phyloP scores from a whole-genome alignment of 1,140 invertebrate genomes.

The Halyomorpha halys region DNA sequence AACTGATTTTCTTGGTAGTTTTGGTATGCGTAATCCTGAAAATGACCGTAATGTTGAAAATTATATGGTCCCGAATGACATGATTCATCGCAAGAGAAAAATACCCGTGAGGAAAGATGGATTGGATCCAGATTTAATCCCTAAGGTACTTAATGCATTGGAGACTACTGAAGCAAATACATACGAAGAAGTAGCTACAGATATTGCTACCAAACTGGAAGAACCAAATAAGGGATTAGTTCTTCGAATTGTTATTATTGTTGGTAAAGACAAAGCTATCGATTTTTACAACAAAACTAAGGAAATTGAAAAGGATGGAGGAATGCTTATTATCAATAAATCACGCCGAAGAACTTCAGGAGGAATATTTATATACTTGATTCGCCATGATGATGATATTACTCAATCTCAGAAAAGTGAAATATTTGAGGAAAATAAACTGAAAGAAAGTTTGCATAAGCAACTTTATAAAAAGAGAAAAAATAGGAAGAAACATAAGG shows the following conservation, averaged over 20 bases:
- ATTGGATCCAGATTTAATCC: not conserved
- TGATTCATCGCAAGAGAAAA: conserved; percentile 1
- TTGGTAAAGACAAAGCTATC: conserved; percentile 36
- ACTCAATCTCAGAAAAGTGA: conserved; percentile 11
- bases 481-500: conserved; percentile 6
- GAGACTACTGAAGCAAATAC: conserved; percentile 5
- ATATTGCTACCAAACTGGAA: conserved; percentile 22
- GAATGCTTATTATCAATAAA: conserved; percentile 38
- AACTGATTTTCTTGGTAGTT: conserved; percentile 18
- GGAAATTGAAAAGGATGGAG: conserved; percentile 37
- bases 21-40: conserved; percentile 14
- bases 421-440: conserved; percentile 19
- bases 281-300: conserved; percentile 35
- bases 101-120: not conserved
- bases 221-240: conserved; percentile 24
- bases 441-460: not conserved
- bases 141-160: conserved; percentile 17
- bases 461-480: conserved; percentile 5
- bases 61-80: conserved; percentile 8
- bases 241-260: conserved; percentile 34
- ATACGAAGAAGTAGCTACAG: conserved; percentile 20
- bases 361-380: conserved; percentile 39
- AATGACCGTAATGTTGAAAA: conserved; percentile 25
- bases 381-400: conserved; percentile 13
- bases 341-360: conserved; percentile 38